These are phyloP conservation scores for Chloebia gouldiae DNA, from an alignment of 2,113 vertebrate species.

Conservation along the genomic window DNA sequence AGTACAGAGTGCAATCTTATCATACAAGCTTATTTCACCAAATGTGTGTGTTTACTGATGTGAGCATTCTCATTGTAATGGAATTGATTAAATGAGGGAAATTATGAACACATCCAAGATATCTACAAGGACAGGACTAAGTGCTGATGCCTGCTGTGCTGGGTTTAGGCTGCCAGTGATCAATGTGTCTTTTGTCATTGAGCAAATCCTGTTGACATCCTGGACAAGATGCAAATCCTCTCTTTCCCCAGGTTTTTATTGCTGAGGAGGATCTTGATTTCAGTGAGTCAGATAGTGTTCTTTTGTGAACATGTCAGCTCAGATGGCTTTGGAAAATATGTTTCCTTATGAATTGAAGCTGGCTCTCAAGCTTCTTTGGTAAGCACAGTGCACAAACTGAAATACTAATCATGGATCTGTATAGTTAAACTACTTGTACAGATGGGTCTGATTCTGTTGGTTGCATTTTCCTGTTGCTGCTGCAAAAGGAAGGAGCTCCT, in stretches of 20 bases:
- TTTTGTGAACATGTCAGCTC: not conserved
- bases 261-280: not conserved
- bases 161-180: not conserved
- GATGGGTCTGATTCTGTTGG: not conserved
- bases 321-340: slow-evolving; percentile 4
- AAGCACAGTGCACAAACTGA: not conserved
- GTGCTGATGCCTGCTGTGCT: not conserved
- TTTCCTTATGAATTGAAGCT: not conserved
- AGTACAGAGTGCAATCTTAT: not conserved
- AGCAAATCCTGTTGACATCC: not conserved
- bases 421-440: not conserved
- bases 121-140: not conserved
- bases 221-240: not conserved
- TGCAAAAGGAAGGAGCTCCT: not conserved
- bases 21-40: not conserved
- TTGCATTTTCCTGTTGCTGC: not conserved
- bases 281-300: not conserved
- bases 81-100: not conserved
- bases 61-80: not conserved
- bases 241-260: not conserved
- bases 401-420: not conserved
- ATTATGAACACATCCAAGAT: not conserved
- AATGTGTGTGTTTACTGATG: not conserved
- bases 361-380: not conserved
- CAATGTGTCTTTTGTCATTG: not conserved